Percentiles rank a stretch among this genome's conserved stretches.
Evolutionary conservation across 2,797 vertebrate species (phyloP).

Genomic region (Kryptolebias ocellatus): DNA sequence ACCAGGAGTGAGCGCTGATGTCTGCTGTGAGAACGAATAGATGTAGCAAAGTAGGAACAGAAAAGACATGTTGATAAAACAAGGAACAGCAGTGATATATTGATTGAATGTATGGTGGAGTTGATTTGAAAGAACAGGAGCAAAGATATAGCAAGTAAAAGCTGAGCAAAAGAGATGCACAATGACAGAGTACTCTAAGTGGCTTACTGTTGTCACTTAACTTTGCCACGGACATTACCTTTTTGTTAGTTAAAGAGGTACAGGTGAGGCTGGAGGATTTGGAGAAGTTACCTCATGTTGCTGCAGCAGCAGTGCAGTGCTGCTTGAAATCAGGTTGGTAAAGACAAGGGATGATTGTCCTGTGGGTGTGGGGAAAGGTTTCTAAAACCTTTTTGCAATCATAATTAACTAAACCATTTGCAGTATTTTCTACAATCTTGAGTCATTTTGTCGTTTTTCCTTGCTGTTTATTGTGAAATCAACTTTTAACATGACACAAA

Average conservation of each 20-base stretch:
- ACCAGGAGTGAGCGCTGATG: background rate
- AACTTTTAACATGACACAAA: background rate
- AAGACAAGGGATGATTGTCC: no score
- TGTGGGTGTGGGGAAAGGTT: no score
- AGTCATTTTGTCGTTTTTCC: constrained; percentile 2
- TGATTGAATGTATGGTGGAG: background rate
- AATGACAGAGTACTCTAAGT: no score
- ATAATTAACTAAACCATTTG: no score
- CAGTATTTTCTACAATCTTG: background rate
- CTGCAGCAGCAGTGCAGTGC: no score
- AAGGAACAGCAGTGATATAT: background rate
- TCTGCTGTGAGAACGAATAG: background rate
- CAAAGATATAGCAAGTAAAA: background rate
- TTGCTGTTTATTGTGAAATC: background rate
- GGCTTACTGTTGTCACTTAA: no score
- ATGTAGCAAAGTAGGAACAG: background rate
- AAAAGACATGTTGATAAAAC: constrained; percentile 1
- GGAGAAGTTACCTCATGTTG: no score
- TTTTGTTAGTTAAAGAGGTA: no score
- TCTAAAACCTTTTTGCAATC: no score
- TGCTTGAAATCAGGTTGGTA: no score
- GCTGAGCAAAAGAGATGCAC: background rate
- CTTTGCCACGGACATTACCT: no score
- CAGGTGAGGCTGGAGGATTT: no score
- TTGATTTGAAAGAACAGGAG: constrained; percentile 2